These are phyloP conservation scores for Apamea epomidion DNA, from an alignment of 2,888 invertebrate genomes.

Conservation along the genomic window DNA sequence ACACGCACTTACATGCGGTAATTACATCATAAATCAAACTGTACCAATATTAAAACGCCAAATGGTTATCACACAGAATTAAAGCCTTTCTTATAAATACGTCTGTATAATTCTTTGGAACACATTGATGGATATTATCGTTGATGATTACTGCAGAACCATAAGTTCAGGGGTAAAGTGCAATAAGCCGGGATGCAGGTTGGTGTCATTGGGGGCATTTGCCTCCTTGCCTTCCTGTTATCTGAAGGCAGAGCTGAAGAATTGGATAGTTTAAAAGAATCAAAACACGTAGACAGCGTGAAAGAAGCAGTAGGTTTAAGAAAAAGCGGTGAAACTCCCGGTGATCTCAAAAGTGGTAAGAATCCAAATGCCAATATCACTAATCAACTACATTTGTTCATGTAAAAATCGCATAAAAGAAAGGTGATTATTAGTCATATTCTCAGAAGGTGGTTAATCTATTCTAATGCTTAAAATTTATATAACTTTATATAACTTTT, in stretches of 20 bases:
- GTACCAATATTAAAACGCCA: conserved; percentile 42
- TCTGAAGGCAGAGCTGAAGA: conserved; percentile 61
- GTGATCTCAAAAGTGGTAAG: conserved; percentile 69
- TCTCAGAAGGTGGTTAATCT: neutral
- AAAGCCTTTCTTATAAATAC: conserved; percentile 57
- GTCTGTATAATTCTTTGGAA: neutral
- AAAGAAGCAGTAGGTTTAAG: conserved; percentile 22
- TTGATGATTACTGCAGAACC: conserved; percentile 35
- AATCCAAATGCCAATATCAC: neutral
- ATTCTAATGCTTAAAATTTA: neutral
- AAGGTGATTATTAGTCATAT: neutral
- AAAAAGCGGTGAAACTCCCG: conserved; percentile 26
- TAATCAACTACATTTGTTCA: neutral
- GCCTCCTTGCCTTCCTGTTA: conserved; percentile 68
- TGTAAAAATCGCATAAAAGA: neutral
- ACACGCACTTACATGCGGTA: conserved; percentile 31
- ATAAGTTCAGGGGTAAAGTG: conserved; percentile 25
- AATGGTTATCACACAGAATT: conserved; percentile 58
- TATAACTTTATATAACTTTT: neutral
- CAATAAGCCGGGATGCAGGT: conserved; percentile 64
- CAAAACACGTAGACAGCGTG: conserved; percentile 14
- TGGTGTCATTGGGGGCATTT: conserved; percentile 63
- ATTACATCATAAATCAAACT: conserved; percentile 63
- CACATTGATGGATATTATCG: conserved; percentile 26
- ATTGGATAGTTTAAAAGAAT: conserved; percentile 35